Evolutionary conservation across 1,140 invertebrate species (phyloP).

Genomic region (Papilio polytes): DNA sequence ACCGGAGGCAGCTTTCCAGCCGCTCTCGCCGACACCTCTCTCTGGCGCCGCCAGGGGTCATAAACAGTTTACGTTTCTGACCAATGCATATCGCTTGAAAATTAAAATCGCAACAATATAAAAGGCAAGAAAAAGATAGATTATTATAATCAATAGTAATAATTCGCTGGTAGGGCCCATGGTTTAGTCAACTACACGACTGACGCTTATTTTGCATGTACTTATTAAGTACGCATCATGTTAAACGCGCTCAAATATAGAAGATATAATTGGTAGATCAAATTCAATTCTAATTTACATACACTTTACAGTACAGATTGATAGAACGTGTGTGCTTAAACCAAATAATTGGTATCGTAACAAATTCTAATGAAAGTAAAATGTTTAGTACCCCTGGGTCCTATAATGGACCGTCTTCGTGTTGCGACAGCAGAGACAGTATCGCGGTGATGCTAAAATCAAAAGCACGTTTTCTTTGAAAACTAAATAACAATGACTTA

Average conservation of each 20-base stretch:
- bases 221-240: no score
- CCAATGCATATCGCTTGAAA: neutral
- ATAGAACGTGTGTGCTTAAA: no score
- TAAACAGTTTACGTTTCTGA: constrained; percentile 49
- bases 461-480: constrained; percentile 50
- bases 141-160: no score
- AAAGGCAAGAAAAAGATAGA: neutral
- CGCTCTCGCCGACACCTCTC: constrained; percentile 69
- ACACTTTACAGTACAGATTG: no score
- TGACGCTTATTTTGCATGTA: no score
- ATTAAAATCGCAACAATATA: neutral
- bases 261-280: no score
- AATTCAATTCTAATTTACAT: no score
- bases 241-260: no score
- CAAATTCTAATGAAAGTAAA: constrained; percentile 43
- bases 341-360: no score
- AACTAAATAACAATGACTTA: constrained; percentile 42
- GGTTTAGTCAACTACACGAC: no score
- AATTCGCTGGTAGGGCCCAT: no score
- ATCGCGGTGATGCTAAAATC: constrained; percentile 51
- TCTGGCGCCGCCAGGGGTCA: constrained; percentile 59
- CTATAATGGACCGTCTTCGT: constrained; percentile 42
- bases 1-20: constrained; percentile 67
- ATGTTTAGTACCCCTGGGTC: constrained; percentile 48
- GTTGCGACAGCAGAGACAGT: constrained; percentile 47